Evolutionary conservation across 2,797 vertebrate genomes (phyloP).

Genomic region (Chloroceryle amazona): DNA sequence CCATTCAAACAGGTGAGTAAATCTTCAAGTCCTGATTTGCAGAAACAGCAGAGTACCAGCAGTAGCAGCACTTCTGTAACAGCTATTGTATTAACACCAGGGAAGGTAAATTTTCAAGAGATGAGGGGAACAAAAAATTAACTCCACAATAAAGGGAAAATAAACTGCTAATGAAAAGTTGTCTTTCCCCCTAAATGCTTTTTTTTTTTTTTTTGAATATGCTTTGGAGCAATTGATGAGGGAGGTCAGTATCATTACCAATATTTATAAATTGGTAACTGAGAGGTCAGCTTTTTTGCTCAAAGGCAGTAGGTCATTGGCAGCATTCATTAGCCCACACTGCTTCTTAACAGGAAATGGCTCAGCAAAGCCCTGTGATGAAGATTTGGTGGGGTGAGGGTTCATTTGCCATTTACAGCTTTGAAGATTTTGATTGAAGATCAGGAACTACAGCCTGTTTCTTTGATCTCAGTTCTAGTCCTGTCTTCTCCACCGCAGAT

Average conservation of each 20-base stretch:
- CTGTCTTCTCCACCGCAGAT: not conserved
- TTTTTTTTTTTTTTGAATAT: not conserved
- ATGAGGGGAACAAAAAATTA: not conserved
- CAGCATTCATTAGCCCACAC: not conserved
- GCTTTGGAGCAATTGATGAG: not conserved
- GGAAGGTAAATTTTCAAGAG: not conserved
- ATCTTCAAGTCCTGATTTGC: not conserved
- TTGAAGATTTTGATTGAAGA: not conserved
- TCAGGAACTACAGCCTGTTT: not conserved
- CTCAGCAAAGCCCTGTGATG: not conserved
- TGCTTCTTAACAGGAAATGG: not conserved
- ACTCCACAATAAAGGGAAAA: not conserved
- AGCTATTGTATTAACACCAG: not conserved
- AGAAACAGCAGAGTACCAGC: not conserved
- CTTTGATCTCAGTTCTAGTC: not conserved
- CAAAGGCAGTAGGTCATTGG: not conserved
- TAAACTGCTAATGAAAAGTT: not conserved
- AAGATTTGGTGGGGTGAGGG: not conserved
- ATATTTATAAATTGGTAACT: not conserved
- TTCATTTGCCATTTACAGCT: not conserved
- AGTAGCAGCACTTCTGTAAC: not conserved
- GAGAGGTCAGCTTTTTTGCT: not conserved
- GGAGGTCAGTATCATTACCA: not conserved
- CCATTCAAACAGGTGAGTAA: not conserved
- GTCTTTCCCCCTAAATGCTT: not conserved